A percentile compares a stretch with the other conserved stretches of the same genome.
These are phyloP conservation scores for Auanema freiburgensis DNA, from an alignment of 2,888 invertebrate species.

Conservation along the genomic window DNA sequence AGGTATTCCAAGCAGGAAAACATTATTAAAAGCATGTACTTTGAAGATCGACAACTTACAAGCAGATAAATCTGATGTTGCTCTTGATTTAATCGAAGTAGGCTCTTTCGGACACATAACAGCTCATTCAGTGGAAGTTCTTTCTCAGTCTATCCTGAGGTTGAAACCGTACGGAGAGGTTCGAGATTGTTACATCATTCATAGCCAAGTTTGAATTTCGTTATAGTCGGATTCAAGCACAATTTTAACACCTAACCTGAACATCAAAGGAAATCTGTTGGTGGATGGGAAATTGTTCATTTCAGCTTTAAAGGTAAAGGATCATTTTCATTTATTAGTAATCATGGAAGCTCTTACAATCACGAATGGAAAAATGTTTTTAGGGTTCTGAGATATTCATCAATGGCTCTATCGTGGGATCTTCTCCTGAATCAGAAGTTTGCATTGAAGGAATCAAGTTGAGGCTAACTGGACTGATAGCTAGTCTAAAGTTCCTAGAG, in stretches of 20 bases:
- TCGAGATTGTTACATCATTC: background rate
- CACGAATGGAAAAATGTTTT: background rate
- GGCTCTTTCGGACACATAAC: slow-evolving; percentile 27
- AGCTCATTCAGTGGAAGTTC: slow-evolving; percentile 23
- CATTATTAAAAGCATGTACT: background rate
- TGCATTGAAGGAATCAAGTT: slow-evolving; percentile 31
- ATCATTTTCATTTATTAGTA: too few species aligned
- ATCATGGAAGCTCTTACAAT: too few species aligned
- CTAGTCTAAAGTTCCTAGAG: slow-evolving; percentile 43
- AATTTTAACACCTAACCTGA: slow-evolving; percentile 6
- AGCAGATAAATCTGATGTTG: slow-evolving; percentile 16
- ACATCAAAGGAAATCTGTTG: slow-evolving; percentile 34
- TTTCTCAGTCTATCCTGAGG: slow-evolving; percentile 35
- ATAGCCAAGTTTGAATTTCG: too few species aligned
- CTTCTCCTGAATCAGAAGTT: slow-evolving; percentile 32
- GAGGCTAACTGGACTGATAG: slow-evolving; percentile 30
- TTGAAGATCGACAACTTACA: slow-evolving; percentile 14
- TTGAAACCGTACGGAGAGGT: slow-evolving; percentile 25
- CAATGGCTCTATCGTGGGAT: slow-evolving; percentile 35
- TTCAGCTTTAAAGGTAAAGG: slow-evolving; percentile 9
- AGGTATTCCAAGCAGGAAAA: slow-evolving; percentile 5
- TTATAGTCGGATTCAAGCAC: too few species aligned
- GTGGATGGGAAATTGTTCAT: slow-evolving; percentile 38
- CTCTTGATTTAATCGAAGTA: slow-evolving; percentile 32
- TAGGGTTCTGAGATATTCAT: slow-evolving; percentile 20